Evolutionary conservation across 2,113 vertebrate species (phyloP).

Genomic region (Hypocryptadius cinnamomeus): DNA sequence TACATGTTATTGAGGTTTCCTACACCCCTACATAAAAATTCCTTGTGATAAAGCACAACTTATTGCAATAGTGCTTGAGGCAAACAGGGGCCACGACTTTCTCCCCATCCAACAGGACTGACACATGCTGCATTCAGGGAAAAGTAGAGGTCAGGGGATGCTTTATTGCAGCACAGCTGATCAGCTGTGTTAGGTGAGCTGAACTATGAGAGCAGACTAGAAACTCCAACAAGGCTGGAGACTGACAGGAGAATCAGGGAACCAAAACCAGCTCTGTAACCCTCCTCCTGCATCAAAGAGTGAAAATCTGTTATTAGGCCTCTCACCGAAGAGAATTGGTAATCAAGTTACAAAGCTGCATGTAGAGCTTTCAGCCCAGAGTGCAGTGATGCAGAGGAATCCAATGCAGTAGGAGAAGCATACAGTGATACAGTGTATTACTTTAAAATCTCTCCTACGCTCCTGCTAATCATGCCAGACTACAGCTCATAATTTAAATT

Average conservation of each 20-base stretch:
- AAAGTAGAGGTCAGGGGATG: accelerated
- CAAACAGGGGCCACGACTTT: background rate
- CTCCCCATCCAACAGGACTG: background rate
- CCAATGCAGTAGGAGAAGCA: background rate
- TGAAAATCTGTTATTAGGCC: background rate
- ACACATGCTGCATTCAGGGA: too few species aligned
- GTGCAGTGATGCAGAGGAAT: background rate
- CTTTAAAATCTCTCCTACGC: background rate
- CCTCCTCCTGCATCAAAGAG: background rate
- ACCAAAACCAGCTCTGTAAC: accelerated
- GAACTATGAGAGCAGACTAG: background rate
- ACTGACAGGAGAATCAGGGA: background rate
- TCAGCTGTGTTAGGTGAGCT: background rate
- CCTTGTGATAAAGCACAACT: background rate
- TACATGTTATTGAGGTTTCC: background rate
- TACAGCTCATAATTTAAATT: constrained; percentile 49
- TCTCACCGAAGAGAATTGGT: background rate
- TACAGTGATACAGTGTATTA: background rate
- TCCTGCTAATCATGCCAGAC: constrained; percentile 16
- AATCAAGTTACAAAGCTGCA: background rate
- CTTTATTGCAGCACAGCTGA: background rate
- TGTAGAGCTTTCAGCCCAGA: background rate
- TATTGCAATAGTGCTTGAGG: background rate
- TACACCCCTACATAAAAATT: background rate
- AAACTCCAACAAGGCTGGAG: background rate